Evolutionary conservation across 2,888 invertebrate genomes (phyloP), one percentile per base, ranked within the genome.

Genomic region (Dolichopus griseipennis): DNA sequence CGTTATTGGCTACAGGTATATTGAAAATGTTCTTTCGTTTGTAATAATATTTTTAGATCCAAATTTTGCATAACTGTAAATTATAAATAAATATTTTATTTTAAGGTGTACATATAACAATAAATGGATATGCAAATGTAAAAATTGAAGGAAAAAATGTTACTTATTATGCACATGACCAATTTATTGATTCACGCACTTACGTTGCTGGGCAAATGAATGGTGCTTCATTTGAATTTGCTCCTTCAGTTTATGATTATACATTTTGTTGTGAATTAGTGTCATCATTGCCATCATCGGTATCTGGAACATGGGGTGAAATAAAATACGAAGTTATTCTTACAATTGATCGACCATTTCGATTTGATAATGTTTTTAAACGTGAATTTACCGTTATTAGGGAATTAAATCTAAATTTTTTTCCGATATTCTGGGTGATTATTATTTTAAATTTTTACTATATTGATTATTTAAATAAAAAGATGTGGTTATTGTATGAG

Each of bases 281-380:
- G 8, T 74, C 75, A 21, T 79, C 88, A 69, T 82, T 92, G 68
- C 93, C 93, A 12, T 90, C 90, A 12, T 90, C 90, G 2, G 92
- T 91, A 78, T 88, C 88, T 76, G 89, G 89, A 3, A 84, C 88
- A 74, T 83, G 83, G 79, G 91, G 93, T 0, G 85, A 87, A 75
- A 86, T 95, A 34, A 84, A 90, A 41, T 95, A 94, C 76, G 88
- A 87, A 5, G 85, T 92, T 10, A 90, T 90, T 76, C 88, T 90
- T 21, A 87, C 86, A 5, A 82, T 95, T 27, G 93, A 93, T 77
- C 85, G 91, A 37, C 92, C 93, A 15, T 92, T 91, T 89, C 91
- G 90, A 75, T 90, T 90, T 78, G 92, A 94, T 75, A 34, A 64
- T 64, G 37, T 64, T 37, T 64, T 37, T 20, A 64, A 64, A 20